Evolutionary conservation across 1,140 invertebrate genomes (phyloP).

Genomic region (Gonioctena quinquepunctata): DNA sequence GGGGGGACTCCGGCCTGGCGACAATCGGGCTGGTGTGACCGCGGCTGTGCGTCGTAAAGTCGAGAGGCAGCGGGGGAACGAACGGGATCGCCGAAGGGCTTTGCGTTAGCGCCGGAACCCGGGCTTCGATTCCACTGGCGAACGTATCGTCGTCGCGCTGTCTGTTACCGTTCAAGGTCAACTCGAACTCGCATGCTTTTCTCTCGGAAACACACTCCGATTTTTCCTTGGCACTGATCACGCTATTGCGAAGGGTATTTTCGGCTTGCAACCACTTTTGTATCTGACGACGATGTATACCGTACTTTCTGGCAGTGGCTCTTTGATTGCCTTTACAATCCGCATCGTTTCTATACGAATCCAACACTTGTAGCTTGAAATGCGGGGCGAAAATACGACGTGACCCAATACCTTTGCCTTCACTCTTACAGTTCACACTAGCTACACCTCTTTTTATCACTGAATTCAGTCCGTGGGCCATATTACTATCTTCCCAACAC

Average conservation of each 20-base stretch:
- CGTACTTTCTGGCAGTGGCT: constrained; percentile 83
- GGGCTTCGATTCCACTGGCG: constrained; percentile 29
- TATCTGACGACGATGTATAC: constrained; percentile 82
- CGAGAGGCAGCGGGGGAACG: constrained; percentile 39
- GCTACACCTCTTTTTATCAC: constrained; percentile 59
- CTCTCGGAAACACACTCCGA: constrained; percentile 55
- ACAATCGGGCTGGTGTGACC: constrained; percentile 32
- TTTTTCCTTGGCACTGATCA: constrained; percentile 58
- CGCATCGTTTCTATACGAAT: constrained; percentile 79
- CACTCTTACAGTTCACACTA: constrained; percentile 49
- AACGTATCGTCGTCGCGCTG: constrained; percentile 49
- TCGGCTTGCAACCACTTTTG: constrained; percentile 88
- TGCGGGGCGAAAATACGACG: constrained; percentile 81
- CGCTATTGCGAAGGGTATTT: constrained; percentile 70
- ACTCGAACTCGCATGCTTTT: constrained; percentile 32
- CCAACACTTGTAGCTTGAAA: constrained; percentile 83
- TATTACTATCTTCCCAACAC: constrained; percentile 46
- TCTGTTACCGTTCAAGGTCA: constrained; percentile 43
- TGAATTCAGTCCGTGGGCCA: constrained; percentile 64
- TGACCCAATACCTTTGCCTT: constrained; percentile 68
- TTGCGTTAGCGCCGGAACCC: constrained; percentile 32
- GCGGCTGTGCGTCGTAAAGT: constrained; percentile 46
- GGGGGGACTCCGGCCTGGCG: constrained; percentile 26
- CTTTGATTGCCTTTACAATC: constrained; percentile 85
- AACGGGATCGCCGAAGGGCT: constrained; percentile 25